Evolutionary conservation across 1,140 invertebrate genomes (phyloP), one percentile per base, ranked within the genome.

Genomic region (Leptonema lineaticorne): DNA sequence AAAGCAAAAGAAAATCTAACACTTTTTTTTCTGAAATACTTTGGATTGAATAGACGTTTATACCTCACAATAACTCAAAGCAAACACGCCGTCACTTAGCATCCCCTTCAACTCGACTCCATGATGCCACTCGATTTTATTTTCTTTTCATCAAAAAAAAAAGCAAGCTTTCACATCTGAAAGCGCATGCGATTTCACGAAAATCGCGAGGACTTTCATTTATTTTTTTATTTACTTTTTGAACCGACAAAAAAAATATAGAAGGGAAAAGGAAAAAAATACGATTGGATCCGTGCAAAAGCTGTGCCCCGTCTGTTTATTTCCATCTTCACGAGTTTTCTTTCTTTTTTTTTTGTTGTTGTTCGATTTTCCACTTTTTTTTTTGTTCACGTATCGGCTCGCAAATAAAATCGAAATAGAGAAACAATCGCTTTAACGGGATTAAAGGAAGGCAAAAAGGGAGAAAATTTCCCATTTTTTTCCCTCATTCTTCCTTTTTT

Each of bases 151-250:
- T 26, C 20, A 24, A n/a, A n/a, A n/a, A n/a, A n/a, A n/a, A n/a
- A n/a, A 9, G 37, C 37, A 11, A 41, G 37, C 37, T 16, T 16
- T 41, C 9, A 9, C 2, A 14, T 41, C 37, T 16, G 16, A 41
- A 14, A 41, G n/a, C 37, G 11, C 14, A 16, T 16, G 37, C 11
- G 37, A 45, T 45, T 45, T 7, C 2, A 2, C 11, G 2, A 14
- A 14, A 16, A 45, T 9, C 37, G 37, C 37, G n/a, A n/a, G n/a
- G 50, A 53, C 50, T 53, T 53, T 53, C 50, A 53, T 53, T 53
- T 53, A 26, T 53, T 53, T 53, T 41, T 53, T 26, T 53, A 24
- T 53, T 53, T 53, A 53, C 50, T 53, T 53, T n/a, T 53, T 24
- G 50, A 53, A 53, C 27, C 50, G n/a, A n/a, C n/a, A n/a, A n/a